phyloP scores from a whole-genome alignment of 2,113 vertebrate species.

The human (Homo sapiens) region DNA sequence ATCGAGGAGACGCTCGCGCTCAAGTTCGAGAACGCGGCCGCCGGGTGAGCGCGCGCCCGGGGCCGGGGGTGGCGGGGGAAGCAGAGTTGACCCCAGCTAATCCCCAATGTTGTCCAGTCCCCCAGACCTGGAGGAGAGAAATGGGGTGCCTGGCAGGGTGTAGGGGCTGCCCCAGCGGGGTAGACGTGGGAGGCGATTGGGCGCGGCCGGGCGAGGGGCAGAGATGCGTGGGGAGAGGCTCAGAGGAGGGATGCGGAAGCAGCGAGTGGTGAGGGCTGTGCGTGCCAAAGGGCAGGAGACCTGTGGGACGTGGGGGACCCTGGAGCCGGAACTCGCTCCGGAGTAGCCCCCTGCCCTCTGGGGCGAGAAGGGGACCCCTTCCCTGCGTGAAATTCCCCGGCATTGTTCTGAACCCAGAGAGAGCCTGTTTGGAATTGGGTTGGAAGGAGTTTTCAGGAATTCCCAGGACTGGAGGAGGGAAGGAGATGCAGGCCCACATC shows the following conservation, averaged over 20 bases:
- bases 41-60: constrained; percentile 89
- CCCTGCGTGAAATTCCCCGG: not conserved
- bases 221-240: constrained; percentile 66
- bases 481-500: not conserved
- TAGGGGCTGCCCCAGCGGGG: not conserved
- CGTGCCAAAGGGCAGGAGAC: constrained; percentile 41
- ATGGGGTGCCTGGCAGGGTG: not conserved
- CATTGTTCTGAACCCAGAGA: constrained; percentile 2
- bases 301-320: constrained; percentile 35
- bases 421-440: not conserved
- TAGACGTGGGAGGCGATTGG: constrained; percentile 51
- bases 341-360: not conserved
- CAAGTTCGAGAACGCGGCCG: constrained; percentile 96
- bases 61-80: not conserved
- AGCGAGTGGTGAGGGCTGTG: constrained; percentile 11
- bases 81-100: not conserved
- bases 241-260: constrained; percentile 71
- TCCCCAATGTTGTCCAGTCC: not conserved
- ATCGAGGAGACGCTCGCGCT: constrained; percentile 95
- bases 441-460: constrained; percentile 58
- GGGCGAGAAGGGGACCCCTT: not conserved
- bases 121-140: not conserved
- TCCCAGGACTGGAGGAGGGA: not conserved
- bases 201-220: constrained; percentile 58
- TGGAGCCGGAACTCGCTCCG: not conserved